phyloP scores from a whole-genome alignment of 2,888 invertebrate genomes.

The Stramonita haemastoma region DNA sequence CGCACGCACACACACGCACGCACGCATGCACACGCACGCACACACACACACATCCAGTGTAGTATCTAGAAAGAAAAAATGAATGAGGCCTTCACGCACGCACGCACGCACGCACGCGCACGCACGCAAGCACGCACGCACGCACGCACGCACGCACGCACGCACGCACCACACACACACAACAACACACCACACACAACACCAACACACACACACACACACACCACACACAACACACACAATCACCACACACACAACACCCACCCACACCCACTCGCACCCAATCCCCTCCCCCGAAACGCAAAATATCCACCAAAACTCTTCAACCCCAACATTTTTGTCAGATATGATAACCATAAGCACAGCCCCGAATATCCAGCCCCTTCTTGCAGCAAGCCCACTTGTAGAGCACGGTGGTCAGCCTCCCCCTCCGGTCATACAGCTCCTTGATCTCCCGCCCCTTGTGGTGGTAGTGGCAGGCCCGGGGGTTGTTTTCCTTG shows the following conservation, averaged over 20 bases:
- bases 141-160: conserved; percentile 16
- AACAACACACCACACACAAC: too few species aligned
- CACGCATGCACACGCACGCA: conserved; percentile 20
- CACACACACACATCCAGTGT: conserved; percentile 10
- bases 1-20: background rate
- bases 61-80: too few species aligned
- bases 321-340: background rate
- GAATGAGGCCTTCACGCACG: background rate
- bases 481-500: conserved; percentile 63
- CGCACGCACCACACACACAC: conserved; percentile 16
- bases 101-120: conserved; percentile 4
- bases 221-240: too few species aligned
- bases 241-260: too few species aligned
- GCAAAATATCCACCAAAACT: background rate
- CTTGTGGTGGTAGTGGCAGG: conserved; percentile 68
- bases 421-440: conserved; percentile 61
- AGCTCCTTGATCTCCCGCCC: conserved; percentile 66
- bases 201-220: too few species aligned
- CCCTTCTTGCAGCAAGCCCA: conserved; percentile 71
- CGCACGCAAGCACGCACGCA: conserved; percentile 16
- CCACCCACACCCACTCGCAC: too few species aligned
- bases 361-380: conserved; percentile 64
- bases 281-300: too few species aligned
- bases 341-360: conserved; percentile 65
- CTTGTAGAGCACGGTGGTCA: conserved; percentile 63